Evolutionary conservation across 1,140 invertebrate species (phyloP), one percentile per base, ranked within the genome.

Genomic region (Drosophila chauvacae): DNA sequence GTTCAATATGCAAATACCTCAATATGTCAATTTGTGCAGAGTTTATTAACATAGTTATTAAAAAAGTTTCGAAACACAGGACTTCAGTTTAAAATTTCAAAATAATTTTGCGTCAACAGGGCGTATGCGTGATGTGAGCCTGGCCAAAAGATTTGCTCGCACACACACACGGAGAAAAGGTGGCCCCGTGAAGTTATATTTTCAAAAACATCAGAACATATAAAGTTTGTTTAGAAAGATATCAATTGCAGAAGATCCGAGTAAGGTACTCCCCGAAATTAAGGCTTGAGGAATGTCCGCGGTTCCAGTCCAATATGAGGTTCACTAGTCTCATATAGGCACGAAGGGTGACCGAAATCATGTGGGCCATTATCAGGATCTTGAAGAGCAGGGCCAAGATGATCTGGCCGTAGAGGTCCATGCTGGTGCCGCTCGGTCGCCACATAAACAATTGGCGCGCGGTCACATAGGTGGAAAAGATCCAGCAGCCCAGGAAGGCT

Each of bases 181-280:
- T 55, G 13, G 2, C n/a, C 26, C 11, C 10, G 1, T 3, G 9
- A 33, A 41, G 7, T 50, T 50, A 23, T 66, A 72, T 68, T 72
- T 72, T 14, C 1, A 20, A 10, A 41, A 57, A 26, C n/a, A 16
- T 35, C 2, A 30, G 16, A 26, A 37, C 10, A 51, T 11, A 18
- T 6, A n/a, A 48, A 28, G 11, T 18, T 3, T 33, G 4, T 9
- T 7, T 5, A 13, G 16, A 13, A 3, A 16, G 0, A 11, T 14
- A 11, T 63, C 26, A 70, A 45, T 39, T 51, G n/a, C 56, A 39
- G 23, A 83, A 63, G 7, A 79, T 55, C 10, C 51, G 0, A 20
- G 33, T 63, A 0, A 82, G 37, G 20, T 70, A 61, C 13, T 83
- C 80, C 16, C 80, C 80, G 26, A 78, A 58, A 18, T 75, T 37